Evolutionary conservation across 2,113 vertebrate species (phyloP).

Genomic region (Platichthys stellatus): DNA sequence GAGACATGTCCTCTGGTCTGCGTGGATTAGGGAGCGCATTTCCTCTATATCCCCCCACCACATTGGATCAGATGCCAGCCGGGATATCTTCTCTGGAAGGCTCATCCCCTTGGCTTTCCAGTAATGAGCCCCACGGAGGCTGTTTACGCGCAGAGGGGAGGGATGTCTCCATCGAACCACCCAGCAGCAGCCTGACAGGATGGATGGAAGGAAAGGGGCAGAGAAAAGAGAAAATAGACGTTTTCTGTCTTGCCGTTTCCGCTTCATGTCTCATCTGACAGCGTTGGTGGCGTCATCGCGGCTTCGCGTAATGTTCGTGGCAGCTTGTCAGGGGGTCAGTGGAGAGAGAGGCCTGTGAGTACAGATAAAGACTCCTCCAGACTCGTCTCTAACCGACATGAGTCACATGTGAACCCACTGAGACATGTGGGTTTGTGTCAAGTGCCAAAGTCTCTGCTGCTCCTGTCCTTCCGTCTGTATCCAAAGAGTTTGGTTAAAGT

Average conservation of each 20-base stretch:
- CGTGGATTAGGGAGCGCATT: background rate
- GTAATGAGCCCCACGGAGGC: background rate
- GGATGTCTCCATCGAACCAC: constrained; percentile 13
- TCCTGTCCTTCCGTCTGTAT: too few species aligned
- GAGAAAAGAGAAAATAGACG: background rate
- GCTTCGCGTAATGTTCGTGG: background rate
- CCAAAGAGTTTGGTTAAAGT: too few species aligned
- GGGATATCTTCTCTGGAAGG: constrained; percentile 9
- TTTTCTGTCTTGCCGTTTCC: background rate
- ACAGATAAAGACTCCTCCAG: background rate
- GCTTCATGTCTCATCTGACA: background rate
- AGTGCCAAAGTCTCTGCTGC: too few species aligned
- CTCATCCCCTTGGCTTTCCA: constrained; percentile 30
- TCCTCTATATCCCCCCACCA: constrained; percentile 15
- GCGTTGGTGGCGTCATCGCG: constrained; percentile 29
- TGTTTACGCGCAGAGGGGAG: constrained; percentile 11
- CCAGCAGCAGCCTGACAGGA: background rate
- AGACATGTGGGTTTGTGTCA: too few species aligned
- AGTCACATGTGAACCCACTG: constrained; percentile 13
- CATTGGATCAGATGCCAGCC: background rate
- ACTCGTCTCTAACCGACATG: background rate
- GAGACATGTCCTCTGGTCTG: constrained; percentile 1
- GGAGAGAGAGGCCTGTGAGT: background rate
- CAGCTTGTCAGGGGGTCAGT: constrained; percentile 6
- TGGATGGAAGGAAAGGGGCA: background rate